A percentile compares a stretch with the other conserved stretches of the same genome.
phyloP scores from a whole-genome alignment of 2,113 vertebrate species.

The Clarias gariepinus region DNA sequence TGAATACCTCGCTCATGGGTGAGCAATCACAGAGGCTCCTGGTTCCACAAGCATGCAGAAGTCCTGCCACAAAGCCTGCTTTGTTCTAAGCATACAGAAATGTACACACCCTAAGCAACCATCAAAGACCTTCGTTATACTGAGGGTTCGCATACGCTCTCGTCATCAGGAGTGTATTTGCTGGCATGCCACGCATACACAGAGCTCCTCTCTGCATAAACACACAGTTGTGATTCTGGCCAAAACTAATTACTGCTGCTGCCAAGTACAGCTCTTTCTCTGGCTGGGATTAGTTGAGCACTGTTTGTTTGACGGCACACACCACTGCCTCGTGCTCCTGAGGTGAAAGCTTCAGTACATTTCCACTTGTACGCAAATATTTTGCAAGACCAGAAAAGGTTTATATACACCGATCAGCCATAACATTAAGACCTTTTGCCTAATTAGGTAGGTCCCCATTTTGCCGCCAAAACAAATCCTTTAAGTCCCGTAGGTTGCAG shows the following conservation, averaged over 20 bases:
- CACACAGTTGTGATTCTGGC: conserved; percentile 30
- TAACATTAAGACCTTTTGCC: too few species aligned
- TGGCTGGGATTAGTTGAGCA: conserved; percentile 26
- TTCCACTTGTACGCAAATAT: conserved; percentile 43
- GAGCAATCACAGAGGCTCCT: conserved; percentile 17
- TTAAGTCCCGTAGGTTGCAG: too few species aligned
- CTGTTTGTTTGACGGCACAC: conserved; percentile 26
- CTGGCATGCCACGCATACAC: conserved; percentile 51
- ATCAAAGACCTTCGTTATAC: conserved; percentile 25
- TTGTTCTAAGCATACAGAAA: conserved; percentile 37
- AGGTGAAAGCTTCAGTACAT: conserved; percentile 35
- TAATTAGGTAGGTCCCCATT: too few species aligned
- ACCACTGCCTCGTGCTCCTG: background rate
- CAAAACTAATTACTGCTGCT: conserved; percentile 44
- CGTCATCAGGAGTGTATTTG: conserved; percentile 41
- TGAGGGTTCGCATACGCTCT: conserved; percentile 32
- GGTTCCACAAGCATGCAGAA: conserved; percentile 9
- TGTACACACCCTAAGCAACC: conserved; percentile 27
- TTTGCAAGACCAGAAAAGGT: background rate
- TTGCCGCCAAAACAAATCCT: background rate
- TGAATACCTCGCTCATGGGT: background rate
- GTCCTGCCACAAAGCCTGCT: conserved; percentile 45
- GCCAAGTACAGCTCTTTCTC: conserved; percentile 41
- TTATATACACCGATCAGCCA: background rate
- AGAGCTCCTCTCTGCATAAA: background rate